Evolutionary conservation across 2,888 invertebrate species (phyloP), one percentile per base, ranked within the genome.

Genomic region (Cephus spinipes): DNA sequence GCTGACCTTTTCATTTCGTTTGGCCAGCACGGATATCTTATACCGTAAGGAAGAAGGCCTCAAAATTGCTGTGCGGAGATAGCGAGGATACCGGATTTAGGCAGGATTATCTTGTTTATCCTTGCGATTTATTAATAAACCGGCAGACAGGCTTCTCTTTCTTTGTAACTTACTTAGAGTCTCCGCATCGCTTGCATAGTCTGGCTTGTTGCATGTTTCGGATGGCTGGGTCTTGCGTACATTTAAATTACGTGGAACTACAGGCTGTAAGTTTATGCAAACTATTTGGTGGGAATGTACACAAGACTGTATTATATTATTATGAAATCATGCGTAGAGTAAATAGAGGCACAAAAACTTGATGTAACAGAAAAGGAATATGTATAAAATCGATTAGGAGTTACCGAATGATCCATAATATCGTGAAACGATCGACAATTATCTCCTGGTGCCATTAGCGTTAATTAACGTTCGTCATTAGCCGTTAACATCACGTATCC

Each of bases 1-100:
- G 80, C 76, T 79, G 84, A 83, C 82, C 81, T 79, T 82, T 81
- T 85, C 82, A 79, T 82, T 73, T 78, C 83, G 74, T 81, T 79
- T 79, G 71, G 33, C 33, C 30, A 40, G 23, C 23, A 55, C 40
- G 79, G 78, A 79, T 79, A 83, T 78, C 40, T 81, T 81, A 79
- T 77, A 9, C 23, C 2, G 23, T 9, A 23, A 23, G 15, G 55
- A 55, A 23, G 55, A 55, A 23, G 23, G 55, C 23, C 9, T 55
- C 9, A 1, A 2, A 23, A 9, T 55, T 55, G 55, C 23, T 9
- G 55, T 23, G 23, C 23, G 23, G 23, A 55, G 55, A 23, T 55
- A 55, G 23, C 23, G 23, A 23, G 55, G 55, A 55, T 55, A 55
- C 55, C 55, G 55, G 55, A 55, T 55, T 55, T 55, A 55, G 23